phyloP scores from a whole-genome alignment of 1,140 invertebrate species.

The Penaeus indicus region DNA sequence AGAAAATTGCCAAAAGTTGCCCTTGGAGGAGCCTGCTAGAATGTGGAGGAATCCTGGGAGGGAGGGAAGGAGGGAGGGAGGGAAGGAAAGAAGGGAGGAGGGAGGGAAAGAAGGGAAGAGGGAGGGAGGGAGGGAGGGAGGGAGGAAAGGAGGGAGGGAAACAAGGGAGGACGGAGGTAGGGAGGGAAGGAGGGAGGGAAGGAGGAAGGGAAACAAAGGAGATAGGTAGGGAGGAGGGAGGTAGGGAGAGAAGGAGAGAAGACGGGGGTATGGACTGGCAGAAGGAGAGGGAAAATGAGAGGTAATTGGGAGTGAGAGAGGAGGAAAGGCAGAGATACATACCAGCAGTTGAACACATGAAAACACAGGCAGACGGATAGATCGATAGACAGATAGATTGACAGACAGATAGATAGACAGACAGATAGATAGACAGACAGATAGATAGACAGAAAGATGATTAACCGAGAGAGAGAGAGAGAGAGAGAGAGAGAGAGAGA shows the following conservation, averaged over 20 bases:
- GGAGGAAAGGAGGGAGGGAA: too few relatives aligned
- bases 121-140: too few relatives aligned
- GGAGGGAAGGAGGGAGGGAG: not conserved
- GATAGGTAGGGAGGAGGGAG: too few relatives aligned
- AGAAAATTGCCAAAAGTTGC: constrained; percentile 19
- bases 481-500: too few relatives aligned
- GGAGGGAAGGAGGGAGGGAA: too few relatives aligned
- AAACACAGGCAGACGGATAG: too few relatives aligned
- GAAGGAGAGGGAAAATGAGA: too few relatives aligned
- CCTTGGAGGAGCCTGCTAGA: not conserved
- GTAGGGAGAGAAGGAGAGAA: not conserved
- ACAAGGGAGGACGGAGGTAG: too few relatives aligned
- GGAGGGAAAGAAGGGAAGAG: not conserved
- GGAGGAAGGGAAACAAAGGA: too few relatives aligned
- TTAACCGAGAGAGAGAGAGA: not conserved
- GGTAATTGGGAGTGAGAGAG: too few relatives aligned
- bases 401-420: constrained; percentile 13
- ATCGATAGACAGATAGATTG: constrained; percentile 1
- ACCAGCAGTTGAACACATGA: not conserved
- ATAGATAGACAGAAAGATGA: not conserved
- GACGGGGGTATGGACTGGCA: too few relatives aligned
- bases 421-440: not conserved
- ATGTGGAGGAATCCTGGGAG: not conserved
- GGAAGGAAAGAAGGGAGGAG: not conserved
- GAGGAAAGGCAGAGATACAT: too few relatives aligned